Base-by-base conservation (phyloP, 2,113 vertebrate species). In the Theropithecus gelada region DNA sequence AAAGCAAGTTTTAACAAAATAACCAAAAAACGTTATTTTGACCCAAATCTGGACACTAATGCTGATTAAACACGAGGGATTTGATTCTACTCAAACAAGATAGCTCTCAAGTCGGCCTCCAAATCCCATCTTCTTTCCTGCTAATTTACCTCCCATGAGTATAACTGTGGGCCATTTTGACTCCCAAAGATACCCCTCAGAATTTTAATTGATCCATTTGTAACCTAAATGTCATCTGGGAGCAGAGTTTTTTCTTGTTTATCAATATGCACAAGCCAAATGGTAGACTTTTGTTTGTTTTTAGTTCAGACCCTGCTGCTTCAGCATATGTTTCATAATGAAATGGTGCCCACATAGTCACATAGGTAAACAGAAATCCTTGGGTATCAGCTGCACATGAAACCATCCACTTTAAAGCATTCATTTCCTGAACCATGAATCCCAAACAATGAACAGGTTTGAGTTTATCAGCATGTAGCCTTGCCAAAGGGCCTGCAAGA, bases 311-410 rank as follows among this genome's bases (percentile, higher is more conserved):
- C 27, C 92, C 90, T 97, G 94, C 94, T 97, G 96, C 79, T 97
- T 97, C 81, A 92, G 68, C 93, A 97, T 96, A 97, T 96, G 94
- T 91, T 94, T 96, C 70, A 91, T 91, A 98, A 94, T 93, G 93
- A 91, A 94, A 72, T 59, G 76, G 43, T 96, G 66, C 22, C 72
- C 30, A 32, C 52, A 90, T 35, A 78, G 88, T 86, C 84, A 91
- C 90, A 48, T 8, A 81, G 38, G 73, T 93, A 97, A 96, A 84
- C 52, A 94, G 76, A 94, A 66, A 89, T 80, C 22, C 23, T 89
- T 93, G 79, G 80, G 76, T 91, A 40, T 96, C 80, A 91, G 73
- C 84, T 95, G 78, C 9, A 81, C 80, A 59, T 76, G 90, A 86
- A 88, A 82, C 45, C 40, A 80, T 93, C 75, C 38, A 88, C 40